A percentile compares a stretch with the other conserved stretches of the same genome.
These are phyloP conservation scores for Pseudotriccus pelzelni DNA, from an alignment of 2,797 vertebrate species.

Conservation along the genomic window DNA sequence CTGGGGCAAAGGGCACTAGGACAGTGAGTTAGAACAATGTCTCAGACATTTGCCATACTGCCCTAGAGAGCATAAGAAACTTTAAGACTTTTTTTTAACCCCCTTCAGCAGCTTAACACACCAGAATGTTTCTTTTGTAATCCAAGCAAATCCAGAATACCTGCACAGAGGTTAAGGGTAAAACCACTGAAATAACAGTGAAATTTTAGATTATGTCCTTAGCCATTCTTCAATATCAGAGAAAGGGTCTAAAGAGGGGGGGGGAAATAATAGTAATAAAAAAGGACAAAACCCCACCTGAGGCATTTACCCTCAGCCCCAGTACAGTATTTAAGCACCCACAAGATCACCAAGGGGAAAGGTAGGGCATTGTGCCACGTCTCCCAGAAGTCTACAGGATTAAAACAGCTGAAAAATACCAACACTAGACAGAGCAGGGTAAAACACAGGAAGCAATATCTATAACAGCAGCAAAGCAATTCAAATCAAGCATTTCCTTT, in stretches of 20 bases:
- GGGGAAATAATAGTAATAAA: neutral
- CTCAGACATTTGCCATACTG: neutral
- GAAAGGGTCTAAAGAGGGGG: neutral
- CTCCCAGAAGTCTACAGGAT: neutral
- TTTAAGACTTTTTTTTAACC: neutral
- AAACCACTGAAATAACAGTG: neutral
- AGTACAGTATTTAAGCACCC: neutral
- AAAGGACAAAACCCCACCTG: accelerated
- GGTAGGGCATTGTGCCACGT: neutral
- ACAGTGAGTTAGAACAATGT: neutral
- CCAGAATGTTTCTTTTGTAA: neutral
- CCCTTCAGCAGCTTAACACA: neutral
- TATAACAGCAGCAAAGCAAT: neutral
- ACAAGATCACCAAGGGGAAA: neutral
- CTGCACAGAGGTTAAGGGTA: neutral
- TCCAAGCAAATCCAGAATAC: neutral
- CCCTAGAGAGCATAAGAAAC: neutral
- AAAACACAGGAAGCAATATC: neutral
- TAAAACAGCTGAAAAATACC: neutral
- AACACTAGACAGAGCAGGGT: neutral
- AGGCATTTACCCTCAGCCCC: neutral
- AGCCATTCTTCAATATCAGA: neutral
- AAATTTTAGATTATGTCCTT: neutral
- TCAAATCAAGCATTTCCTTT: neutral
- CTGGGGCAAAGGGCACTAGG: neutral